Conservation (phyloP, 2,113 vertebrate species). For the Hirundichthys speculiger region DNA sequence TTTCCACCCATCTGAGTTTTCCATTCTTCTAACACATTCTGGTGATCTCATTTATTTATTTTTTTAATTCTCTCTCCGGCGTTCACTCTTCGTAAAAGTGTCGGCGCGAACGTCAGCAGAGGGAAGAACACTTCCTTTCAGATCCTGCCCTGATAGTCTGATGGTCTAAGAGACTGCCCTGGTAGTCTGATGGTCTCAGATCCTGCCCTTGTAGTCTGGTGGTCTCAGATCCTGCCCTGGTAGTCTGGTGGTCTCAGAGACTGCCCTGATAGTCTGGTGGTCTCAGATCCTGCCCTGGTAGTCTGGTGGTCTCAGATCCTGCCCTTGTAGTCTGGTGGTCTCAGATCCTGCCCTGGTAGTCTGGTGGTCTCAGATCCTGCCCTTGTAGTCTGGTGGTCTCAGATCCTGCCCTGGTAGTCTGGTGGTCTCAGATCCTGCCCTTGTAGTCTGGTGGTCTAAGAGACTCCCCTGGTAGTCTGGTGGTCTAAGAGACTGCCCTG, state of each 20-base stretch:
- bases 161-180: slow-evolving; percentile 12
- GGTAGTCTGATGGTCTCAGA: background rate
- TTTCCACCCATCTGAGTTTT: slow-evolving; percentile 23
- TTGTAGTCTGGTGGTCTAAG: too few relatives aligned
- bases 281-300: too few relatives aligned
- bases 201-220: too few relatives aligned
- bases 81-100: too few relatives aligned
- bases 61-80: background rate
- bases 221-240: too few relatives aligned
- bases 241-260: too few relatives aligned
- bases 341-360: slow-evolving; percentile 8
- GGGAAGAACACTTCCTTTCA: background rate
- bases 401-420: slow-evolving; percentile 4
- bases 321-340: too few relatives aligned
- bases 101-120: slow-evolving; percentile 36
- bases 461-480: background rate
- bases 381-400: too few relatives aligned
- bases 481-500: too few relatives aligned
- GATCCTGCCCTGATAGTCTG: background rate
- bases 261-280: background rate
- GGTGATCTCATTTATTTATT: slow-evolving; percentile 30
- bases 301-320: too few relatives aligned
- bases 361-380: slow-evolving; percentile 8
- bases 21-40: slow-evolving; percentile 49
- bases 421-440: slow-evolving; percentile 14